Conservation (phyloP, 2,888 invertebrate species). For the Phortica okadai region DNA sequence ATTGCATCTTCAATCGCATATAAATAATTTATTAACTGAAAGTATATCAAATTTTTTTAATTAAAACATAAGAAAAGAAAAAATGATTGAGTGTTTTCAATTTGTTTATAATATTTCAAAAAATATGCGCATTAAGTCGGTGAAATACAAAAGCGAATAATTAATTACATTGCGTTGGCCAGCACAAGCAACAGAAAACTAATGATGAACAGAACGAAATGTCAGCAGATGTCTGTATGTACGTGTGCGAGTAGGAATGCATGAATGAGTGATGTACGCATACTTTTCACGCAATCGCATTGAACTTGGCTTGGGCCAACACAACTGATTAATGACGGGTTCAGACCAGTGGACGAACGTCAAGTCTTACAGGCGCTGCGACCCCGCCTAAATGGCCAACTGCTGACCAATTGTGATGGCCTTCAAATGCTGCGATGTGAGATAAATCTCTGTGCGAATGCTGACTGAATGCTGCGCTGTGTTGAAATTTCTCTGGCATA, state of each 20-base stretch:
- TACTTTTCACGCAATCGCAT: not conserved
- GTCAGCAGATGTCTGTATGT: slow-evolving; percentile 26
- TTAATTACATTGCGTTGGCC: slow-evolving; percentile 66
- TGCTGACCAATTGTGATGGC: slow-evolving; percentile 62
- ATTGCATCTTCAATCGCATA: not conserved
- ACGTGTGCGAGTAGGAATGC: not conserved
- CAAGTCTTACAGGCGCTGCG: not conserved
- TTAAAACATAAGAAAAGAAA: slow-evolving; percentile 44
- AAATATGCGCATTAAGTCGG: slow-evolving; percentile 53
- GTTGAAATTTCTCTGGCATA: slow-evolving; percentile 62
- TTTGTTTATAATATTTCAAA: slow-evolving; percentile 70
- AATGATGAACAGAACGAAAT: slow-evolving; percentile 59
- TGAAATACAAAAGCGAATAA: slow-evolving; percentile 68
- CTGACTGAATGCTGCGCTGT: slow-evolving; percentile 47
- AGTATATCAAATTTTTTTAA: slow-evolving; percentile 53
- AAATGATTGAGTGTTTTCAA: slow-evolving; percentile 69
- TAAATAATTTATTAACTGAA: slow-evolving; percentile 34
- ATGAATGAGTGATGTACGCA: slow-evolving; percentile 14
- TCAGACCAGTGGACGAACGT: slow-evolving; percentile 38
- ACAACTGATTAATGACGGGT: slow-evolving; percentile 70
- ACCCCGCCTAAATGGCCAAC: slow-evolving; percentile 16
- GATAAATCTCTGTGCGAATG: slow-evolving; percentile 57
- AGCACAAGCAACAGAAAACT: slow-evolving; percentile 44
- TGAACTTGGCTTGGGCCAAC: slow-evolving; percentile 26
- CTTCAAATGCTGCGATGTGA: slow-evolving; percentile 66